phyloP scores from a whole-genome alignment of 2,888 invertebrate genomes.

The Drosophila yooni region DNA sequence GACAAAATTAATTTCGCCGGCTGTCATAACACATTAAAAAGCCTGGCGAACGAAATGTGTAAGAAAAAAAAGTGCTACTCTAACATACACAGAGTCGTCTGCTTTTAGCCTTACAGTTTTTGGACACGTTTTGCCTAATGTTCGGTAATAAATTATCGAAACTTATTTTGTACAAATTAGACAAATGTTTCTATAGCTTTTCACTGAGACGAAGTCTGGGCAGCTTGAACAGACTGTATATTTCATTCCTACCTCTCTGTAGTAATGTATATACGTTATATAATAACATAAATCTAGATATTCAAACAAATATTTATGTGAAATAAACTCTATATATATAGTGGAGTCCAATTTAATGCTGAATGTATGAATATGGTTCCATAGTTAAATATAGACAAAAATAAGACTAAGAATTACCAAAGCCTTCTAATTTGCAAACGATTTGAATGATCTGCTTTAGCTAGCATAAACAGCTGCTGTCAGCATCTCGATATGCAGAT shows the following conservation, averaged over 20 bases:
- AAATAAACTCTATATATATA: neutral
- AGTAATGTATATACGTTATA: neutral
- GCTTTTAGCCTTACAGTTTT: conserved; percentile 20
- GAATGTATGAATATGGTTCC: neutral
- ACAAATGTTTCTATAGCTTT: neutral
- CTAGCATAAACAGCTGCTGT: neutral
- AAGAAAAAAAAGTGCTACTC: conserved; percentile 16
- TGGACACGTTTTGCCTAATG: conserved; percentile 9
- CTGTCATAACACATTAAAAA: conserved; percentile 54
- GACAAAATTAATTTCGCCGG: conserved; percentile 49
- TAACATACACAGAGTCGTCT: conserved; percentile 2
- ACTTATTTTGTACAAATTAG: conserved; percentile 6
- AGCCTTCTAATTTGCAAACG: neutral
- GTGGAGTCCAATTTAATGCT: neutral
- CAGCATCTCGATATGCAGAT: neutral
- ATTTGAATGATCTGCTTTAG: neutral
- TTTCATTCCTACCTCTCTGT: neutral
- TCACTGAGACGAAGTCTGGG: neutral
- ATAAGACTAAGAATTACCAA: neutral
- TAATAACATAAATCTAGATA: neutral
- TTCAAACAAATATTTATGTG: neutral
- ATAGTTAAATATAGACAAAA: neutral
- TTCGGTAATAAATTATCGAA: conserved; percentile 7
- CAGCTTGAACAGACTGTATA: conserved; percentile 7
- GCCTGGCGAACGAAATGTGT: conserved; percentile 21